Evolutionary conservation across 2,888 invertebrate species (phyloP), one percentile per base, ranked within the genome.

Genomic region (Sinodicranocentrus sp.): DNA sequence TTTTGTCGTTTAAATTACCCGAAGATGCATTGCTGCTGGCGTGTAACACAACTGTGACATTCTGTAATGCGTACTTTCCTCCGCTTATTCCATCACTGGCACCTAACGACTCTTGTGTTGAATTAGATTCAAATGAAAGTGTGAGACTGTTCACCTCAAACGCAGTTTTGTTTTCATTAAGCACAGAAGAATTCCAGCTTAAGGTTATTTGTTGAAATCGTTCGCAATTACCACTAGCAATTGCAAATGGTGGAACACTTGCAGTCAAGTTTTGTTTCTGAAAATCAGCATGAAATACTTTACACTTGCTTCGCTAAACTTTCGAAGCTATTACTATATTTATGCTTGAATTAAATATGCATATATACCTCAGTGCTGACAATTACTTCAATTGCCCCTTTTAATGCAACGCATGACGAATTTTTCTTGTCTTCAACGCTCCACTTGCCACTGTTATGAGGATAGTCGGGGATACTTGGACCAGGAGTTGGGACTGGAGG

Each of bases 341-440:
- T 5, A 5, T 23, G 6, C 6, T 57, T n/a, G 19, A 57, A 54
- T 19, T 8, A 2, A n/a, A 57, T 92, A 90, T 15, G 89, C 89
- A 83, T 39, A 78, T 57, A 17, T 43, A 91, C 91, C 25, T 90
- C 89, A 86, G 93, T 93, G 44, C 91, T 91, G 71, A 95, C 90
- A 86, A 93, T 93, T 77, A 95, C 90, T 89, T 93, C 93, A 3
- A 93, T 92, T 0, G 94, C 94, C 91, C 95, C 93, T 90, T 93
- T 91, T 6, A 94, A 90, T 67, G 94, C 89, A 26, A 95, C 92
- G 89, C 95, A 95, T 5, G 93, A 93, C 0, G 91, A 89, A 89
- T 93, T 93, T 0, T 75, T 82, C 17, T 85, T 73, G 54, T 92
- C 90, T 15, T 90, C 89, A 3, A 92, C 90, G 25, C 87, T 85